Base-by-base conservation (phyloP, 2,113 vertebrate genomes). In the Montifringilla adamsi region DNA sequence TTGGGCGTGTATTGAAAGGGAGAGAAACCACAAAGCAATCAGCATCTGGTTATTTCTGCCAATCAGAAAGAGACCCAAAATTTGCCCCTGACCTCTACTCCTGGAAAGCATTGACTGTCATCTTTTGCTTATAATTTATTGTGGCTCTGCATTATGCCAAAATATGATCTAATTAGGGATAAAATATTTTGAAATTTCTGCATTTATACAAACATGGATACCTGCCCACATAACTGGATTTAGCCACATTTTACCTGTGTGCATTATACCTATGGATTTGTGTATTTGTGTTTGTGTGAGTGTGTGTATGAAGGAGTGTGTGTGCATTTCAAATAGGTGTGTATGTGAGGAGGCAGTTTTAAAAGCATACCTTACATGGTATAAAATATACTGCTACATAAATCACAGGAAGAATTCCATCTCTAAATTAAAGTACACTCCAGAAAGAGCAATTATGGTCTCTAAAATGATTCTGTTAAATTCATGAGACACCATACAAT, bases 351-450 rank as follows among this genome's bases (percentile, higher is more conserved):
- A 87, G 60, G 56, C 52, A 84, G 55, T 78, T 92, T 92, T 89
- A 83, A 87, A 84, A 68, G 69, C 47, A 35, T 84, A 66, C 30
- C 41, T 91, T 89, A 81, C 28, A 70, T 91, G 69, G 47, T 52
- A 78, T 90, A 64, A 93, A 95, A 92, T 81, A 94, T 44, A 86
- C 43, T 81, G 39, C 69, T 88, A 77, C 78, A 90, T 81, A 78
- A 85, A 95, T 97, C 70, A 85, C 52, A 80, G 78, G 83, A 92
- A 90, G 68, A 89, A 95, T 94, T 97, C 87, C 62, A 93, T 75
- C 35, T 95, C 81, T 72, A 95, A 93, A 94, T 94, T 66, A 92
- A 97, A 96, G 76, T 92, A 80, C 64, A 50, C 59, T 93, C 70
- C 53, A 86, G 93, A 89, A 90, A 87, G 63, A 94, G 74, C 70